Base-by-base conservation (phyloP, 1,140 invertebrate genomes). In the Aphaenogaster ashmeadi region DNA sequence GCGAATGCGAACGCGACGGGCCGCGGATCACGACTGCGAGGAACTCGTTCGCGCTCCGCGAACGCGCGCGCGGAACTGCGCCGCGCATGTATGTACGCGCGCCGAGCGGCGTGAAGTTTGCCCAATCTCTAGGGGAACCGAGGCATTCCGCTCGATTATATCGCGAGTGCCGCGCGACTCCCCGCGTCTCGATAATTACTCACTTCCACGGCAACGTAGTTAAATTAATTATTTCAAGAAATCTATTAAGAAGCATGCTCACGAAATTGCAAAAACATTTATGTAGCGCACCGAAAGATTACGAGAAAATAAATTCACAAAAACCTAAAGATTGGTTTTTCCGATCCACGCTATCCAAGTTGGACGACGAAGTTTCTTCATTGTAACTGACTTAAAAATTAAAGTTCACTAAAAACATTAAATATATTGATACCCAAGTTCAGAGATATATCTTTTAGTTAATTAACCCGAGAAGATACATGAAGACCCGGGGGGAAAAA, bases 61-160 rank as follows among this genome's bases (percentile, higher is more conserved):
- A 84, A 84, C 69, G 80, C 54, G 80, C 80, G 80, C 80, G 80
- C 54, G 41, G 36, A 84, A 47, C 79, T 72, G 50, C 33, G 79
- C 38, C 54, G 60, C 60, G 78, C 78, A 81, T 81, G 78, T 78
- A 67, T 41, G 13, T 38, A 66, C 33, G 21, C 38, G 54, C 56
- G 41, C 27, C 47, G 27, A 27, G 50, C 64, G 47, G 47, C 38
- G 41, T 84, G 54, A 60, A 84, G 54, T 83, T 83, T 60, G 62
- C 18, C 54, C 18, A 33, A 81, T 60, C 36, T 41, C 47, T 6
- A 44, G 36, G n/a, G 62, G 18, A 38, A 47, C 44, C 38, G 21
- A 4, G 18, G 11, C 36, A 21, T 18, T 54, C 9, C 36, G 52
- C 52, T 47, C 33, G 50, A 72, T 36, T 72, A 33, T 27, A 27